Evolutionary conservation across 2,113 vertebrate species (phyloP), one percentile per base, ranked within the genome.

Genomic region (Salvelinus fontinalis): DNA sequence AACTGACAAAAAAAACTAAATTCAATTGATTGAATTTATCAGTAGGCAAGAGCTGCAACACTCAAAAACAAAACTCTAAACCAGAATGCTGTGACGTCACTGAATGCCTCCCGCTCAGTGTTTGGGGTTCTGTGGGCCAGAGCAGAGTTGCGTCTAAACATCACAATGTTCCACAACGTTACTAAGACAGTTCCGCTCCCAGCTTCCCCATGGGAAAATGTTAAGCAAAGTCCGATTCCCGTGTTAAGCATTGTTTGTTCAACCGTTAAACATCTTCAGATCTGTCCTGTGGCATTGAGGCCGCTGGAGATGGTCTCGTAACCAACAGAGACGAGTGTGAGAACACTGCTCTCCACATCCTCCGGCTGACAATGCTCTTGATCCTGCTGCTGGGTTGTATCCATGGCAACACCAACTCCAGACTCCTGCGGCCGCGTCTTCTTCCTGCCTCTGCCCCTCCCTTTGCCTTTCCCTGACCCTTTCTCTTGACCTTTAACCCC

Each of bases 261-360:
- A 62, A 75, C 78, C 0, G 9, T n/a, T 22, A 62, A 22, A 22
- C n/a, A 1, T 62, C 5, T 22, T 62, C n/a, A 62, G 8, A 62
- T 22, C 59, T 62, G 59, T n/a, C 75, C 87, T 0, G 82, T 29
- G 34, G 83, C 0, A 26, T 60, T 74, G 18, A 93, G 89, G 13
- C 90, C 93, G 13, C 82, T 89, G 59, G 92, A 90, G 66, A 94
- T 92, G 0, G 92, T 83, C 84, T 93, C 92, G 24, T 94, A 94
- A 24, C 93, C 93, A 4, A 94, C 91, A 34, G 93, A 92, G 5
- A 94, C 92, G 75, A 93, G 83, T 0, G 93, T 94, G 2, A 94
- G 89, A 34, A 94, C 89, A 1, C 91, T 92, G 69, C 68, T 85
- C 84, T 92, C 89, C 49, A 84, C 85, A 0, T 88, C 86, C 0